phyloP scores from a whole-genome alignment of 2,113 vertebrate genomes.

The Psilopsiagon aymara region DNA sequence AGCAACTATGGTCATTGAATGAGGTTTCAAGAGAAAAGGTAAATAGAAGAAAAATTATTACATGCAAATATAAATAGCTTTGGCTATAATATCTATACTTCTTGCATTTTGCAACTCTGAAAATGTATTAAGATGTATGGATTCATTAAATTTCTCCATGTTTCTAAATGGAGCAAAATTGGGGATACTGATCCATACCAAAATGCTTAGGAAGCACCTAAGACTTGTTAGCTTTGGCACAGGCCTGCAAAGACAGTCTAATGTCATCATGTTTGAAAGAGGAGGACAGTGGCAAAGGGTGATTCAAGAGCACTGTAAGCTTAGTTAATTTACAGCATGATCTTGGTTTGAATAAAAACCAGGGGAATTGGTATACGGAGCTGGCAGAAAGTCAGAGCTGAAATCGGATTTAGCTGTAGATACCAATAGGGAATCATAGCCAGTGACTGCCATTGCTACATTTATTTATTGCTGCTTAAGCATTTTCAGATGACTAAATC shows the following conservation, averaged over 20 bases:
- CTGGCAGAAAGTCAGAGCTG: background rate
- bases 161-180: background rate
- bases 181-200: background rate
- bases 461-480: background rate
- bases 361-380: background rate
- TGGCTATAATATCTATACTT: background rate
- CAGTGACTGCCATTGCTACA: background rate
- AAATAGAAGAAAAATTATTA: conserved; percentile 55
- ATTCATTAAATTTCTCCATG: background rate
- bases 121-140: background rate
- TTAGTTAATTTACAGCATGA: background rate
- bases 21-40: conserved; percentile 57
- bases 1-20: conserved; percentile 49
- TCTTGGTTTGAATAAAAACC: background rate
- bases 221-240: conserved; percentile 33
- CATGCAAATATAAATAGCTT: conserved; percentile 38
- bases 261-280: conserved; percentile 4
- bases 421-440: background rate
- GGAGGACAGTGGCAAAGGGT: background rate
- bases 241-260: background rate
- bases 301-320: background rate
- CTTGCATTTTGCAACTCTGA: background rate
- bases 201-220: conserved; percentile 3
- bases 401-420: background rate
- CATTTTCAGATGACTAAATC: background rate